Evolutionary conservation across 2,797 vertebrate genomes (phyloP), one percentile per base, ranked within the genome.

Genomic region (Rhabdomys pumilio): DNA sequence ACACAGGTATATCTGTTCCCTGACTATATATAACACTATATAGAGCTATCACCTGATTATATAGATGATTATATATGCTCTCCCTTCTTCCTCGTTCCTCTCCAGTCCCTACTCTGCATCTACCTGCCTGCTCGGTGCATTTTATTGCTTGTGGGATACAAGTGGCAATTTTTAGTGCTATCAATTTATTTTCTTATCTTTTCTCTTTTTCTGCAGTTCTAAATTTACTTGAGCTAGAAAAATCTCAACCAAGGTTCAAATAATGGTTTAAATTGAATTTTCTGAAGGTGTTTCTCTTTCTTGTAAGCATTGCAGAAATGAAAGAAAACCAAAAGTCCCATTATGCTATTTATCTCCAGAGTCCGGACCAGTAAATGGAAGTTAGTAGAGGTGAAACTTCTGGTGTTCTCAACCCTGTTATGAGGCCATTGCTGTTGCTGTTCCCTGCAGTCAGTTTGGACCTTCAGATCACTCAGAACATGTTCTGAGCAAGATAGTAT

Each of bases 1-100:
- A 99, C 98, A 98, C 99, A 99, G 99, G 99, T 99, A 99, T 98
- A 99, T 94, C 97, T 96, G 97, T 98, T 98, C 96, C 94, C 93
- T 97, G 96, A 10, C n/a, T 79, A 14, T 72, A 50, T 72, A 85
- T 26, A 29, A 83, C 79, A 57, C n/a, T 83, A 41, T 44, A 53
- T 72, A 72, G 47, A 57, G 13, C 69, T 13, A 29, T 44, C 41
- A 41, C 67, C 65, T 75, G 41, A 59, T 34, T 65, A 0, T 95
- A 92, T 65, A 73, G 95, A 8, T 83, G 95, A 76, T 80, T 93
- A 72, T 55, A 47, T 95, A 72, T 61, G 73, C 41, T 81, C 50
- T 86, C 75, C 38, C 79, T 34, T 0, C 22, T 22, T 86, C 73
- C 29, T 93, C 59, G 77, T 12, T 15, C 38, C 81, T 84, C 34